Evolutionary conservation across 2,888 invertebrate genomes (phyloP), one percentile per base, ranked within the genome.

Genomic region (Caprella mutica): DNA sequence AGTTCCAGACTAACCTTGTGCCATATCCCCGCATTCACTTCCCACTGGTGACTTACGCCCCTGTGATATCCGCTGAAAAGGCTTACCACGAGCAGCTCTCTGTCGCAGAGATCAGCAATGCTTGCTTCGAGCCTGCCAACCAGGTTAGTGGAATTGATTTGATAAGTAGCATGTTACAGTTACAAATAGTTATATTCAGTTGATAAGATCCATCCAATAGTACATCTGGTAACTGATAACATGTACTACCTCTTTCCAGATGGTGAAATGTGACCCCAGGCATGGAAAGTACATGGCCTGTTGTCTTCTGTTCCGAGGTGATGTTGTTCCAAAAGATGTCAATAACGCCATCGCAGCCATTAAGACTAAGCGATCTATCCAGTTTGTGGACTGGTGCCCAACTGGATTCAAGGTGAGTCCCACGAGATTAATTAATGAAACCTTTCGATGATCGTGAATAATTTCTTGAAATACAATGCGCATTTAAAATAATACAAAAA

Each of bases 251-350:
- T n/a, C n/a, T n/a, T n/a, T 48, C 73, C 89, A 89, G 77, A 87
- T 90, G 87, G 87, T 88, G 30, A 88, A 88, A 72, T 92, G 92
- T 73, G 90, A 91, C 74, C 91, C 90, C 0, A 82, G 89, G 68
- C 86, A 87, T 73, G 88, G 88, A 68, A 89, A 89, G 71, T 92
- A 93, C 71, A 78, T 76, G 75, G 75, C 76, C 29, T 74, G 74
- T 65, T 75, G 68, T 50, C 65, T 70, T 19, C 53, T 70, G 14
- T 77, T 74, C 69, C 81, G 91, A 70, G 92, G 92, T 60, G 92
- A 92, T 74, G 91, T 92, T 62, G 92, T 93, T 5, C 92, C 92
- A 63, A 92, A 91, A 77, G 92, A 92, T 72, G 91, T 91, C 42
- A 91, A 91, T 72, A 89, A 89, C 14, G 89, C 91, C 52, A 92